These are phyloP conservation scores for Phengaris arion DNA, from an alignment of 2,888 invertebrate species.

Conservation along the genomic window DNA sequence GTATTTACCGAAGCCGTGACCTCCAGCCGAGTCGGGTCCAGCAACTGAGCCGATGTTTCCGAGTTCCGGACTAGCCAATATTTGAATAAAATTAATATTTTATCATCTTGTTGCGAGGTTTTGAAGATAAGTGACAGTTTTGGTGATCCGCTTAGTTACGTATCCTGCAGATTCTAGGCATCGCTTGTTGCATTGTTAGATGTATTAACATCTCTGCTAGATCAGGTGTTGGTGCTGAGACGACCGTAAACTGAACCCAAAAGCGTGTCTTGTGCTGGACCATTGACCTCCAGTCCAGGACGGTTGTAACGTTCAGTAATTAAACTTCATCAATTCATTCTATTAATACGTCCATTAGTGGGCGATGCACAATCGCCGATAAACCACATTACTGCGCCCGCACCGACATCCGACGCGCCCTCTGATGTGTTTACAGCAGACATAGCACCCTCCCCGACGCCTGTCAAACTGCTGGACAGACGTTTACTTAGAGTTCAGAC, in stretches of 20 bases:
- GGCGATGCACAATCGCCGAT: not conserved
- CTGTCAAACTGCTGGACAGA: not conserved
- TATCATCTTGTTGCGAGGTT: too few species aligned
- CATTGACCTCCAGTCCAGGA: not conserved
- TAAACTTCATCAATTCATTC: constrained; percentile 5
- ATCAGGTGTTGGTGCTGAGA: not conserved
- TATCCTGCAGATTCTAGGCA: too few species aligned
- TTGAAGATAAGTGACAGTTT: too few species aligned
- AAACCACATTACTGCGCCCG: not conserved
- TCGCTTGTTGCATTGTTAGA: too few species aligned
- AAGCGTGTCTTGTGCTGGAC: not conserved
- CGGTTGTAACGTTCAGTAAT: not conserved
- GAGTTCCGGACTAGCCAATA: not conserved
- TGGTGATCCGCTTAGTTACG: too few species aligned
- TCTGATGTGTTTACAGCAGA: constrained; percentile 2
- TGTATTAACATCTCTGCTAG: too few species aligned
- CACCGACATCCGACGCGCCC: not conserved
- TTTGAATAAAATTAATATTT: too few species aligned
- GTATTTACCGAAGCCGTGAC: not conserved
- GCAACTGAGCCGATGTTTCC: not conserved
- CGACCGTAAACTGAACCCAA: not conserved
- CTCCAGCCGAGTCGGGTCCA: not conserved
- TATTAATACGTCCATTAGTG: constrained; percentile 23
- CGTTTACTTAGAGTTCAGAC: not conserved
- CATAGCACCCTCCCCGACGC: not conserved